Conservation (phyloP, 1,140 invertebrate genomes). For the Drosophila navojoa region DNA sequence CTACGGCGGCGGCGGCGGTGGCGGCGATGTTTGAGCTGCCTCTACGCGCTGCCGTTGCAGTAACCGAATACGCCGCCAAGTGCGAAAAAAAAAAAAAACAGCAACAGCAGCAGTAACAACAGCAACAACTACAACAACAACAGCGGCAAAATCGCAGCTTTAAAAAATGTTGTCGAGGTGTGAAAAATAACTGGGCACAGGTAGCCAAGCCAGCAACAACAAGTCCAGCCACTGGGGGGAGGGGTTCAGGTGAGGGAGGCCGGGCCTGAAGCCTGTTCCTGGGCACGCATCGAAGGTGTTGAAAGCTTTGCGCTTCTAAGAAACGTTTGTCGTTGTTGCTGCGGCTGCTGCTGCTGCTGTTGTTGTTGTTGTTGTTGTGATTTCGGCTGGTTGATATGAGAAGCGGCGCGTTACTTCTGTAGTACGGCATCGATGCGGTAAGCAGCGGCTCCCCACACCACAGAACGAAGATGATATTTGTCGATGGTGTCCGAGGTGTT, state of each 20-base stretch:
- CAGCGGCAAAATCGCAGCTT: constrained; percentile 3
- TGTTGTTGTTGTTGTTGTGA: constrained; percentile 53
- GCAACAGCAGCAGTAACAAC: not conserved
- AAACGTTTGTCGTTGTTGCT: constrained; percentile 70
- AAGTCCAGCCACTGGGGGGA: not conserved
- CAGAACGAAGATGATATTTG: constrained; percentile 77
- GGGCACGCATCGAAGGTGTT: constrained; percentile 78
- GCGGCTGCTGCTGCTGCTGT: constrained; percentile 12
- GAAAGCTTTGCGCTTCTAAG: constrained; percentile 80
- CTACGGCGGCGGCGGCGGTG: constrained; percentile 40
- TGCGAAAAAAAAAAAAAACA: constrained; percentile 28
- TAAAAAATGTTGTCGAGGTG: constrained; percentile 80
- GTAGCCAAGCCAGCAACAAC: not conserved
- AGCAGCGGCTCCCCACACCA: constrained; percentile 8
- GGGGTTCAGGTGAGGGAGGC: not conserved
- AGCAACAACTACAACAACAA: not conserved
- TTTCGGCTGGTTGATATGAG: constrained; percentile 68
- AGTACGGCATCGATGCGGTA: constrained; percentile 19
- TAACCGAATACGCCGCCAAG: constrained; percentile 79
- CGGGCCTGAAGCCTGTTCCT: constrained; percentile 38
- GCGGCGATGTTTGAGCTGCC: constrained; percentile 20
- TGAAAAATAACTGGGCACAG: constrained; percentile 81
- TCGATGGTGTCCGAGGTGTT: constrained; percentile 84
- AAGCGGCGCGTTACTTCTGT: constrained; percentile 47
- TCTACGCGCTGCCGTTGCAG: constrained; percentile 38